Percentiles rank a stretch among this genome's conserved stretches.
Evolutionary conservation across 2,113 vertebrate species (phyloP).

Genomic region (Penelope pileata): DNA sequence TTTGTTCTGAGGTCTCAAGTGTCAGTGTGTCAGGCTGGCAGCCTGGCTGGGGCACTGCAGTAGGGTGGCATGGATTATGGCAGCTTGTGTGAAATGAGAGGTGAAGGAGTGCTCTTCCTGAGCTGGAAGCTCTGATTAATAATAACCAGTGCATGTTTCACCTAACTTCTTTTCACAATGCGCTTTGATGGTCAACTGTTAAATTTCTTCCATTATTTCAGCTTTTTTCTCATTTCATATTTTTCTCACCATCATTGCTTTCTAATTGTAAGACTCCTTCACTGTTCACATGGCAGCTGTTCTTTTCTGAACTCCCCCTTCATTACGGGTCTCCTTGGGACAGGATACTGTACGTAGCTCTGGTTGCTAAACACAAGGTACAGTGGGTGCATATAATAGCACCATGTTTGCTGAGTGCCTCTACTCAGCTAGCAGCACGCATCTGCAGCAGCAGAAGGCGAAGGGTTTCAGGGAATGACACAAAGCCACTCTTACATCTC

Average conservation of each 20-base stretch:
- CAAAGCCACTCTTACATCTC: not conserved
- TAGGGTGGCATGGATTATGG: fast-evolving
- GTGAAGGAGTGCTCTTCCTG: not conserved
- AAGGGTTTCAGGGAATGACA: not conserved
- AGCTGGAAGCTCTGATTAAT: not conserved
- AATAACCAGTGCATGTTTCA: not conserved
- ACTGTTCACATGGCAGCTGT: not conserved
- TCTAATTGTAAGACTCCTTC: not conserved
- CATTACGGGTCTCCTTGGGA: not conserved
- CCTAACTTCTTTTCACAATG: not conserved
- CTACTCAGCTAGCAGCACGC: not conserved
- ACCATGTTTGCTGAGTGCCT: not conserved
- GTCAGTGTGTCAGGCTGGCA: no score
- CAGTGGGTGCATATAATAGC: not conserved
- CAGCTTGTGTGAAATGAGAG: not conserved
- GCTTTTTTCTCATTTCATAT: not conserved
- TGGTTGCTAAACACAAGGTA: not conserved
- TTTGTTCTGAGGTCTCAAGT: not conserved
- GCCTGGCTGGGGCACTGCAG: no score
- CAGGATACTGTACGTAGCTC: fast-evolving
- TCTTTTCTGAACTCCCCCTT: not conserved
- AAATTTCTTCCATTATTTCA: not conserved
- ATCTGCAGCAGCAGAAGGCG: not conserved
- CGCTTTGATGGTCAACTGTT: not conserved
- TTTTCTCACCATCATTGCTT: not conserved